Base-by-base conservation (phyloP, 2,113 vertebrate species). In the Paedocypris sp. region DNA sequence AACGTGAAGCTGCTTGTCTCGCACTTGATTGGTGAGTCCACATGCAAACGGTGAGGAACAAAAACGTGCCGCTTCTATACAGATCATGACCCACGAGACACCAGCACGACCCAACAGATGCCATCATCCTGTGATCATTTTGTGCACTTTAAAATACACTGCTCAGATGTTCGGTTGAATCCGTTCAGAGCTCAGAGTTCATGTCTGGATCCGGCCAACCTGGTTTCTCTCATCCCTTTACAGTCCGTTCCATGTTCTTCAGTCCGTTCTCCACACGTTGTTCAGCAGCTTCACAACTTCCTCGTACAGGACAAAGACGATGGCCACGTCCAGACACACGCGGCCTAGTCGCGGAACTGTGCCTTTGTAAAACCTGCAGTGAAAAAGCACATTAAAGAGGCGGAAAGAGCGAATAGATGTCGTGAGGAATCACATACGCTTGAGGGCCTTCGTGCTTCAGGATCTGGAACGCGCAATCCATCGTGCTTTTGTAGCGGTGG, bases 381-480 rank as follows among this genome's bases (percentile, higher is more conserved):
- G n/a, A 4, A 52, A 18, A 31, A 10, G 4, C 35, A 36, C 1
- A 36, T 36, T 36, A n/a, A 23, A 45, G 10, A 1, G 22, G 11
- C 10, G 22, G 4, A 5, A 13, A 7, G 7, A 39, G 4, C 12
- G 11, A 32, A 46, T 15, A 6, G 16, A 10, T 1, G 2, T 12
- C 22, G 19, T 7, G 1, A 25, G 32, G 13, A 23, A 36, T 5
- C 26, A 77, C 88, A 82, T 75, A 90, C 86, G 85, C 86, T 49
- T 81, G 77, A 0, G 80, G 85, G 16, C 88, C 87, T 72, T 90
- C 86, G 0, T 87, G 80, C 67, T 81, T 85, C 42, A 90, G 66
- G 51, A 89, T 89, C 79, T 88, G 85, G 70, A 85, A 85, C 50
- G 87, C 86, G 70, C 88, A 89, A 62, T 90, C 86, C 42, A 83